Evolutionary conservation across 2,113 vertebrate species (phyloP).

Genomic region (Calidris pugnax): DNA sequence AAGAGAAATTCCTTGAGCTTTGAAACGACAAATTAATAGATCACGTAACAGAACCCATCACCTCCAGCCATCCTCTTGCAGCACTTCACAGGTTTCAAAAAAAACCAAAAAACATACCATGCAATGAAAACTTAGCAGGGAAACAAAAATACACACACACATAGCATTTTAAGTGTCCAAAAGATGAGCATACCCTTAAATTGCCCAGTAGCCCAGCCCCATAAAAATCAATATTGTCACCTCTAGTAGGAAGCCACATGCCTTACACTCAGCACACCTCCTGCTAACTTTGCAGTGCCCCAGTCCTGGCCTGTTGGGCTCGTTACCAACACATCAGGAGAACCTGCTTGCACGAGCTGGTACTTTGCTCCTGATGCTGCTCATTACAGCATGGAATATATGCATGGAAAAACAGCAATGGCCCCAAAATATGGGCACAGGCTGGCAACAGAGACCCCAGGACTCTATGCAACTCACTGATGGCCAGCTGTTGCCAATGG

Average conservation of each 20-base stretch:
- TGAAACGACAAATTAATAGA: background rate
- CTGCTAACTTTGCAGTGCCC: background rate
- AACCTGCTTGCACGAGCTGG: background rate
- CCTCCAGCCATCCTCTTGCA: background rate
- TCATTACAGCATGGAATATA: background rate
- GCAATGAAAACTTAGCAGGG: background rate
- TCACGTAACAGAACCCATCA: background rate
- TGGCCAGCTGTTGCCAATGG: background rate
- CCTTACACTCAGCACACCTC: accelerated
- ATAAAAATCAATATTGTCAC: background rate
- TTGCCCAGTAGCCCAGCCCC: background rate
- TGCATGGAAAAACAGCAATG: background rate
- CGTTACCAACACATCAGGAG: background rate
- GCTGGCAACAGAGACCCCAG: background rate
- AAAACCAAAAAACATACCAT: background rate
- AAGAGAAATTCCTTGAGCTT: background rate
- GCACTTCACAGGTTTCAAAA: background rate
- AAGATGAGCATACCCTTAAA: background rate
- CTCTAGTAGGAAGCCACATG: background rate
- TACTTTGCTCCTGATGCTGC: background rate
- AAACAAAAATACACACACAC: background rate
- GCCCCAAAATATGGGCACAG: accelerated
- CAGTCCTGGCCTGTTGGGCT: accelerated
- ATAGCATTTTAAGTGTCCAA: background rate
- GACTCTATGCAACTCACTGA: accelerated